Evolutionary conservation across 92 coral and sea anemone species (phyloP).

Genomic region (Plumapathes pennacea): DNA sequence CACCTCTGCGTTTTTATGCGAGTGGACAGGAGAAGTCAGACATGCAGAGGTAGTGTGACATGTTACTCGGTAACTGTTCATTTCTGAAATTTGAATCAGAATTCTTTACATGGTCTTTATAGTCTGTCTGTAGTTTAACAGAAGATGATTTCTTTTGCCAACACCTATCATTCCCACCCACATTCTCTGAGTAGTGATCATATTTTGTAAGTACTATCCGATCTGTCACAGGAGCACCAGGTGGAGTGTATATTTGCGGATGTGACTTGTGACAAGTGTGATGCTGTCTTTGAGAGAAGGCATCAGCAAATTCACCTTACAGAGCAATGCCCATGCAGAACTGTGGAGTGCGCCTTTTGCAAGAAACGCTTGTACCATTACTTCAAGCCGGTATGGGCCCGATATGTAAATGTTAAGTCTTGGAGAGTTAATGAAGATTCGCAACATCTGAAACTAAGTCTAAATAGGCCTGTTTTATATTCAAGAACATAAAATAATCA

Average conservation of each 20-base stretch:
- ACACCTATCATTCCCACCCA: too few relatives aligned
- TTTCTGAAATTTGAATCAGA: not conserved
- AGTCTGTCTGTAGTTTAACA: not conserved
- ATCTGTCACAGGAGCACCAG: constrained; percentile 7
- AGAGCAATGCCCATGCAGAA: constrained; percentile 6
- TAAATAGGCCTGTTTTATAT: too few relatives aligned
- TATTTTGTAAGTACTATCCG: too few relatives aligned
- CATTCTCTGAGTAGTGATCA: too few relatives aligned
- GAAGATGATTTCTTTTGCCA: not conserved
- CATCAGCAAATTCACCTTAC: not conserved
- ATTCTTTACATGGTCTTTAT: not conserved
- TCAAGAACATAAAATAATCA: too few relatives aligned
- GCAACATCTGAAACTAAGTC: too few relatives aligned
- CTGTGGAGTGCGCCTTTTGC: constrained; percentile 24
- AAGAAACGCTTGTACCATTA: too few relatives aligned
- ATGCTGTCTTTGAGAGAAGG: not conserved
- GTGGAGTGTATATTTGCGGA: constrained; percentile 1
- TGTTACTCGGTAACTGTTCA: not conserved
- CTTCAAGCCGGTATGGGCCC: too few relatives aligned
- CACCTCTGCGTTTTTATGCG: constrained; percentile 5
- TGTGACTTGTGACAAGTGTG: constrained; percentile 1
- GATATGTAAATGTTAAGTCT: too few relatives aligned
- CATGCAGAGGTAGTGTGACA: constrained; percentile 2
- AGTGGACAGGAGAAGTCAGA: constrained; percentile 11
- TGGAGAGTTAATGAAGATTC: too few relatives aligned